Percentiles rank a stretch among this genome's conserved stretches.
Evolutionary conservation across 2,797 vertebrate genomes (phyloP).

Genomic region (Rhinella marina): DNA sequence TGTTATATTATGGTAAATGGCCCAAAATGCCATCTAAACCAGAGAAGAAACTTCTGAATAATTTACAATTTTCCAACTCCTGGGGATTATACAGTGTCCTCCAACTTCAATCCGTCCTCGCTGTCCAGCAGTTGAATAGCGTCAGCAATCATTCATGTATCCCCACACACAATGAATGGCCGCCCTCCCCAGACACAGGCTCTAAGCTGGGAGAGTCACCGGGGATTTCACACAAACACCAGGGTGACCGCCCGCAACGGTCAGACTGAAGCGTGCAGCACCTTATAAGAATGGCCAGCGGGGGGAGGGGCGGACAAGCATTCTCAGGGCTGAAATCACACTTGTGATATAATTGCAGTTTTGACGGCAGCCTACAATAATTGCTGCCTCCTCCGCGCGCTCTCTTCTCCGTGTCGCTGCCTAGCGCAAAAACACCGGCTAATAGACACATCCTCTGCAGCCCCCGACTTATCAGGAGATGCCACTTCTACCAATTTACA

Average conservation of each 20-base stretch:
- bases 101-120: not conserved
- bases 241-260: conserved; percentile 22
- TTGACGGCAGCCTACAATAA: conserved; percentile 32
- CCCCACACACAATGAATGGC: not conserved
- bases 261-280: conserved; percentile 12
- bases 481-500: not conserved
- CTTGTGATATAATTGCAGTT: conserved; percentile 41
- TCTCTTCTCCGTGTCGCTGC: not conserved
- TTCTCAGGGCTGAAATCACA: conserved; percentile 25
- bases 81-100: not conserved
- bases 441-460: conserved; percentile 7
- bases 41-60: not conserved
- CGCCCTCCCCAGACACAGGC: not conserved
- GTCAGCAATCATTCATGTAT: not conserved
- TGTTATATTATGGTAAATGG: not conserved
- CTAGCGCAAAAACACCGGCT: not conserved
- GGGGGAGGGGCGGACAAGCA: conserved; percentile 11
- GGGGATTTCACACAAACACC: conserved; percentile 24
- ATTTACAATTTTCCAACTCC: not conserved
- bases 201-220: not conserved
- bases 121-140: not conserved
- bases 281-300: conserved; percentile 13
- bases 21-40: not conserved
- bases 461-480: no score
- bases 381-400: not conserved